A percentile compares a stretch with the other conserved stretches of the same genome.
phyloP scores from a whole-genome alignment of 2,113 vertebrate genomes.

The Odocoileus virginianus region DNA sequence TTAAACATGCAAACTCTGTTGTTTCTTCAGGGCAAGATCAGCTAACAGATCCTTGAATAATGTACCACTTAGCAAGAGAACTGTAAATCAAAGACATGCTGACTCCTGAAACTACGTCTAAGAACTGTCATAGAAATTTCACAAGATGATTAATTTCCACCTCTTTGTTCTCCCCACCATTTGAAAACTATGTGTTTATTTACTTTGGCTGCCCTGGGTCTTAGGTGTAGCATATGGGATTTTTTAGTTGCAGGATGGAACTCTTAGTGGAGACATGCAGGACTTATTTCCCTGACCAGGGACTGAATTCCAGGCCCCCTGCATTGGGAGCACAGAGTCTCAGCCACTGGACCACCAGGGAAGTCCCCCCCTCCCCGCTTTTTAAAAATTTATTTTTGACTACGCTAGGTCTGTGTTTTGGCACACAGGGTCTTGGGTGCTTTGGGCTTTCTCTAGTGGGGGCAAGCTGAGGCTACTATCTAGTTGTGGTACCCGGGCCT shows the following conservation, averaged over 20 bases:
- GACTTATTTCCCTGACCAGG: not conserved
- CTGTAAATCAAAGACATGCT: not conserved
- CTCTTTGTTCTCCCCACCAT: not conserved
- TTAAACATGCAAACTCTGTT: not conserved
- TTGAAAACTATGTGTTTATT: not conserved
- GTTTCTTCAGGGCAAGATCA: not conserved
- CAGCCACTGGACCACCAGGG: not conserved
- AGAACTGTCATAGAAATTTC: not conserved
- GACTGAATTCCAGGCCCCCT: not conserved
- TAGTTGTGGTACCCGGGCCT: not conserved
- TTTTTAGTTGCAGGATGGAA: not conserved
- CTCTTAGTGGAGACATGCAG: not conserved
- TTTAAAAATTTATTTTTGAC: not conserved
- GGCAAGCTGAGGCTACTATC: not conserved
- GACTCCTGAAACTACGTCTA: not conserved
- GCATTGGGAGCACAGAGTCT: not conserved
- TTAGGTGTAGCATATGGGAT: not conserved
- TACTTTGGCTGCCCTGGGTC: not conserved
- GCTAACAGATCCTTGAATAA: not conserved
- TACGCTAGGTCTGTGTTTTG: not conserved
- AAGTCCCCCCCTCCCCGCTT: accelerated
- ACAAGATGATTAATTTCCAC: not conserved
- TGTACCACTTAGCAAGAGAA: not conserved
- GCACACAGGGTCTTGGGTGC: not conserved
- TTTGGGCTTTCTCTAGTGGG: not conserved